These are phyloP conservation scores for Lampris megalopsis DNA, from an alignment of 2,113 vertebrate species.

Conservation along the genomic window DNA sequence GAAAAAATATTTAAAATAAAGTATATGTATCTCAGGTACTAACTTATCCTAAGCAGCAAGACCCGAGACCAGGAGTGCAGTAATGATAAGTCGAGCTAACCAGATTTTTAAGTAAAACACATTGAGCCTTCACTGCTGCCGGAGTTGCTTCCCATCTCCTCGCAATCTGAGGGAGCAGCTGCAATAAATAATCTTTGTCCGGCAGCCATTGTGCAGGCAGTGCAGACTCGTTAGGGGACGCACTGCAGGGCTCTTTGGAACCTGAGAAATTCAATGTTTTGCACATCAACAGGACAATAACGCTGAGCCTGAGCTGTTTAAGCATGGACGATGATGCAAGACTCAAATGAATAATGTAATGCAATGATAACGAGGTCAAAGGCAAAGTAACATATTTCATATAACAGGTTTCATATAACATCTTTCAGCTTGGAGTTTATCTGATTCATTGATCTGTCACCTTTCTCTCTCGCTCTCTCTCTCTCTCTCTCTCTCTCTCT, in stretches of 20 bases:
- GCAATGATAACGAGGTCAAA: background rate
- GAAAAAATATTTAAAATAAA: slow-evolving; percentile 16
- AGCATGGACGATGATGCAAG: slow-evolving; percentile 28
- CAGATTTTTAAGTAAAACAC: slow-evolving; percentile 71
- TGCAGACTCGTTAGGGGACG: slow-evolving; percentile 53
- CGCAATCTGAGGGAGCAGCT: slow-evolving; percentile 47
- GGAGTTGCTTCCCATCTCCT: slow-evolving; percentile 27
- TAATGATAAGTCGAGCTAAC: slow-evolving; percentile 60
- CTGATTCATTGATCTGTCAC: slow-evolving; percentile 5
- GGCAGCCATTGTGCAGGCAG: slow-evolving; percentile 65
- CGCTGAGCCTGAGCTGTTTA: slow-evolving; percentile 20
- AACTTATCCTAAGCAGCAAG: too few relatives aligned
- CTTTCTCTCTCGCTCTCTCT: background rate
- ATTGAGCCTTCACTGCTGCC: slow-evolving; percentile 34
- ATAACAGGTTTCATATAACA: too few relatives aligned
- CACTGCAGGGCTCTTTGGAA: slow-evolving; percentile 26
- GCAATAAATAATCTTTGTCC: slow-evolving; percentile 76
- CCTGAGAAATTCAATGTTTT: slow-evolving; percentile 23
- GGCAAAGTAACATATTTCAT: background rate
- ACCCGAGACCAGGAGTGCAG: slow-evolving; percentile 18
- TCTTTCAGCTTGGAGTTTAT: background rate
- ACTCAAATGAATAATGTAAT: slow-evolving; percentile 13
- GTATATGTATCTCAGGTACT: too few relatives aligned
- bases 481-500: slow-evolving; percentile 3
- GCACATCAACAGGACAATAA: slow-evolving; percentile 31